Evolutionary conservation across 2,888 invertebrate species (phyloP).

Genomic region (Caenorhabditis plicata): DNA sequence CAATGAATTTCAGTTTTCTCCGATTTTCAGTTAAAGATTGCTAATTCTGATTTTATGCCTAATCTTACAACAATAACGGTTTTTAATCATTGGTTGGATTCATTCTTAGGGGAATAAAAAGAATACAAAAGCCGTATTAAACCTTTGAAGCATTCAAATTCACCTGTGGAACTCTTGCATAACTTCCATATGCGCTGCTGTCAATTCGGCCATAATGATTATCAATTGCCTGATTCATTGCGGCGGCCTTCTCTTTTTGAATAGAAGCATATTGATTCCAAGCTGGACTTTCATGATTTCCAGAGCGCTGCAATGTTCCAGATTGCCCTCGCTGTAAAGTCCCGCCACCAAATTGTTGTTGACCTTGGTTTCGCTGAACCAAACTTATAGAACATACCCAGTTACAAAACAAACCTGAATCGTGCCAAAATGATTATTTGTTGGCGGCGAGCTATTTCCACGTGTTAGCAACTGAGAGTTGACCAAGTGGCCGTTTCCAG

Average conservation of each 20-base stretch:
- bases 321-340: conserved; percentile 25
- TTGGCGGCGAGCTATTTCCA: conserved; percentile 46
- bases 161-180: conserved; percentile 40
- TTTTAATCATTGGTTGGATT: too few species aligned
- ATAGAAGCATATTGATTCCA: conserved; percentile 49
- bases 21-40: too few species aligned
- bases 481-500: conserved; percentile 15
- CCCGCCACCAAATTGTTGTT: conserved; percentile 23
- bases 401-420: conserved; percentile 5
- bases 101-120: too few species aligned
- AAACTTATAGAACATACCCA: background rate
- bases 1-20: too few species aligned
- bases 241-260: conserved; percentile 39
- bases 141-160: conserved; percentile 1
- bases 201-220: conserved; percentile 34
- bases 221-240: conserved; percentile 22
- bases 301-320: too few species aligned
- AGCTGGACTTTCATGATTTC: conserved; percentile 22
- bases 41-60: too few species aligned
- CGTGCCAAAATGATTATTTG: conserved; percentile 27
- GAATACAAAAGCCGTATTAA: too few species aligned
- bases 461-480: conserved; percentile 25
- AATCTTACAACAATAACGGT: too few species aligned
- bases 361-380: conserved; percentile 9
- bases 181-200: conserved; percentile 44